Evolutionary conservation across 2,113 vertebrate genomes (phyloP), one percentile per base, ranked within the genome.

Genomic region (Tyto alba): DNA sequence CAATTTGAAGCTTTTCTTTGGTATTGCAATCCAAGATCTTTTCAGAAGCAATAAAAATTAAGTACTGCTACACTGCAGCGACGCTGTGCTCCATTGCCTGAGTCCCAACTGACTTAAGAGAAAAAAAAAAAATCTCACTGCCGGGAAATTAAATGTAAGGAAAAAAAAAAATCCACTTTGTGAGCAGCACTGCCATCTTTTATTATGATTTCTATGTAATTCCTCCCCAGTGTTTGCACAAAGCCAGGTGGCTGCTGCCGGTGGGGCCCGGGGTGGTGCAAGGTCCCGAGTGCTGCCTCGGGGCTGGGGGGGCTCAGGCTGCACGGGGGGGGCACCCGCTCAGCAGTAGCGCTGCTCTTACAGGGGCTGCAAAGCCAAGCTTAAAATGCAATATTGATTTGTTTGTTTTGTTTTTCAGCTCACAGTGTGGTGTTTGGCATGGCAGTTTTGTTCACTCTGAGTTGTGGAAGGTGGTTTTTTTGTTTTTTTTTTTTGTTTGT

Each of bases 1-100:
- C 63, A 36, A 50, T 89, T 57, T 57, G 59, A 92, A 87, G 45
- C 4, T 0, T 83, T 81, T 80, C 53, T 76, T 85, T 47, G 59
- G 48, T 47, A 4, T 69, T 85, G 69, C 41, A 71, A 53, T 76
- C 87, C 62, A 63, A 73, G 71, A 62, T 73, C 74, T 92, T 93
- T 95, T 90, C 93, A 86, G 79, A 72, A 29, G 53, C 63, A 77
- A 84, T 85, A 82, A 88, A 95, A 94, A 95, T 89, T 85, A 84
- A 95, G 89, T 72, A 57, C 74, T 34, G 68, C 59, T 71, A 45
- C 89, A 63, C 73, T 89, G 77, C 63, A 78, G 81, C 0, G 3
- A 73, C 0, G 2, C 77, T 56, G 38, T 30, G 83, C 77, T 79
- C 45, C 0, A 2, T 62, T 1, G 10, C 63, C 68, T 17, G 66